Evolutionary conservation across 1,140 invertebrate genomes (phyloP).

Genomic region (Cydia fagiglandana): DNA sequence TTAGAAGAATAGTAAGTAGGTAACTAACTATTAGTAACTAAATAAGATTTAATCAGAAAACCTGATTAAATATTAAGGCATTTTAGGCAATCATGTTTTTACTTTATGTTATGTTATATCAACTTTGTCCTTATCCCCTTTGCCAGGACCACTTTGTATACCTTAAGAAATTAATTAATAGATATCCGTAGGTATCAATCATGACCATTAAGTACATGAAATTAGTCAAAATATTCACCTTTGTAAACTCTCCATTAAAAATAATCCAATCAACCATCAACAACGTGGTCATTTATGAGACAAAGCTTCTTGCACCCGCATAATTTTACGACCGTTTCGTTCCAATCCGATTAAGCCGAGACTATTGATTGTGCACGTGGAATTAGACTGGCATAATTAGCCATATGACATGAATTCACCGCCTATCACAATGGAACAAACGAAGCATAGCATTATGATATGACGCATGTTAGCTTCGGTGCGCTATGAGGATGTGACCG

Average conservation of each 20-base stretch:
- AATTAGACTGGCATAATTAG: conserved; percentile 73
- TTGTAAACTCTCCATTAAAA: background rate
- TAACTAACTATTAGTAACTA: too few relatives aligned
- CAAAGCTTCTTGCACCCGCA: conserved; percentile 7
- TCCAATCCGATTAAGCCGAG: conserved; percentile 47
- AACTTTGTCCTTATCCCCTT: too few relatives aligned
- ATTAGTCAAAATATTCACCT: too few relatives aligned
- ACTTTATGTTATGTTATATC: too few relatives aligned
- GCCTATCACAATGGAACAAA: conserved; percentile 70
- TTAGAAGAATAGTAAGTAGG: too few relatives aligned
- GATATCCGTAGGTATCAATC: too few relatives aligned
- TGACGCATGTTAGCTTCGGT: conserved; percentile 65
- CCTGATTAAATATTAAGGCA: too few relatives aligned
- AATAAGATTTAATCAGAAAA: too few relatives aligned
- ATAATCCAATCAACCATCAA: background rate
- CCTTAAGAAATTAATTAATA: too few relatives aligned
- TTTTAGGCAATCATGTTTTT: too few relatives aligned
- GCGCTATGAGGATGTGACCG: conserved; percentile 70
- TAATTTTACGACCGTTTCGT: conserved; percentile 26
- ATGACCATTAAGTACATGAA: too few relatives aligned
- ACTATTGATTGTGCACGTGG: conserved; percentile 63
- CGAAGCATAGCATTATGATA: conserved; percentile 74
- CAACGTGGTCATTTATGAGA: background rate
- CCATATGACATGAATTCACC: conserved; percentile 74
- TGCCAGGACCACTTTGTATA: too few relatives aligned